Evolutionary conservation across 1,140 invertebrate species (phyloP), one percentile per base, ranked within the genome.

Genomic region (Neodiprion lecontei): DNA sequence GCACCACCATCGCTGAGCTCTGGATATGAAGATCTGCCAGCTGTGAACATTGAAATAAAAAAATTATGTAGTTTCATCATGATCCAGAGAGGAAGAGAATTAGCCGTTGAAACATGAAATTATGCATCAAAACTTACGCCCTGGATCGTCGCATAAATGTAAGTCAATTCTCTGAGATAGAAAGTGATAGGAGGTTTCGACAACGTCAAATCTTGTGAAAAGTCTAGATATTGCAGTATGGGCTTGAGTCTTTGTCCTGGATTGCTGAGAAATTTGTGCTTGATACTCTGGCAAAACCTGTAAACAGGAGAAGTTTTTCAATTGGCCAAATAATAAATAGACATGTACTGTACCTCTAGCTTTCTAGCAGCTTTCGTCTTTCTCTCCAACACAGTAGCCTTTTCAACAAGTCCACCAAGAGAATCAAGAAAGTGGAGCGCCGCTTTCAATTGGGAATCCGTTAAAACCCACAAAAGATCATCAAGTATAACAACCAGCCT

Each of bases 121-220:
- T 75, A 71, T 71, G 8, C 53, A 74, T 66, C 53, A 9, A 65
- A 73, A 90, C 89, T 91, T 88, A 96, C 95, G 89, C 80, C 95
- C 95, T 78, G 94, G 93, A 89, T 99, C 98, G 89, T 99, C 98
- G 87, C 97, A 99, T 50, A 99, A 92, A 90, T 99, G 98, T 66
- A 99, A 90, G 89, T 99, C 97, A 82, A 99, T 97, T 82, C 96
- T 92, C 71, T 96, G 95, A 75, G 96, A 96, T 74, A 97, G 92
- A 84, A 99, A 93, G 89, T 99, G 98, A 90, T 99, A 98, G 1
- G 98, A 99, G 0, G 98, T 99, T 90, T 99, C 98, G 8, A 95
- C 89, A 48, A 99, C 96, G 90, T 99, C 98, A 89, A 96, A 97
- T 74, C 92, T 92, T 21, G 92, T 91, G 88, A 99, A 99, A 82